Evolutionary conservation across 2,888 invertebrate species (phyloP).

Genomic region (Exephanes ischioxanthus): DNA sequence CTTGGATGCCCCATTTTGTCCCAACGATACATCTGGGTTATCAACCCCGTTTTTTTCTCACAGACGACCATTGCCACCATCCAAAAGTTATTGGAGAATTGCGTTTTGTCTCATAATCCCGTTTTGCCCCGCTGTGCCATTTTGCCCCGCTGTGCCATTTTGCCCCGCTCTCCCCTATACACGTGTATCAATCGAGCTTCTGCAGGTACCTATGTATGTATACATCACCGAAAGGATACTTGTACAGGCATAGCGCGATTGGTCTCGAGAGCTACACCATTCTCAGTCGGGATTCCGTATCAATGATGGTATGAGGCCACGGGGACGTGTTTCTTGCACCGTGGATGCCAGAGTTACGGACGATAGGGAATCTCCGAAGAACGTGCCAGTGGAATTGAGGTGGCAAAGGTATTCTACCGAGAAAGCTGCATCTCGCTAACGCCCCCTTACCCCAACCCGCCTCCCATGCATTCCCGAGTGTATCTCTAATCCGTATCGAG

Average conservation of each 20-base stretch:
- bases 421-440: conserved; percentile 37
- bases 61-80: no score
- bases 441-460: conserved; percentile 37
- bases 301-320: conserved; percentile 66
- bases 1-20: no score
- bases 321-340: conserved; percentile 63
- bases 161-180: no score
- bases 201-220: background rate
- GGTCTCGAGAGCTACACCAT: conserved; percentile 18
- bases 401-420: conserved; percentile 55
- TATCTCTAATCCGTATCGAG: conserved; percentile 59
- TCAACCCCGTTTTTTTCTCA: no score
- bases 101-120: no score
- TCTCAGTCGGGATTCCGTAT: conserved; percentile 63
- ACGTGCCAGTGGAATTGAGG: conserved; percentile 63
- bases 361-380: conserved; percentile 56
- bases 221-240: background rate
- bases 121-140: no score
- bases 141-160: no score
- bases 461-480: conserved; percentile 64
- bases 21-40: no score
- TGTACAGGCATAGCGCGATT: conserved; percentile 18
- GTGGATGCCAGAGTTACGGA: conserved; percentile 56
- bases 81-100: no score
- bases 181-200: background rate